Base-by-base conservation (phyloP, 1,140 invertebrate genomes). In the Cydia strobilella region DNA sequence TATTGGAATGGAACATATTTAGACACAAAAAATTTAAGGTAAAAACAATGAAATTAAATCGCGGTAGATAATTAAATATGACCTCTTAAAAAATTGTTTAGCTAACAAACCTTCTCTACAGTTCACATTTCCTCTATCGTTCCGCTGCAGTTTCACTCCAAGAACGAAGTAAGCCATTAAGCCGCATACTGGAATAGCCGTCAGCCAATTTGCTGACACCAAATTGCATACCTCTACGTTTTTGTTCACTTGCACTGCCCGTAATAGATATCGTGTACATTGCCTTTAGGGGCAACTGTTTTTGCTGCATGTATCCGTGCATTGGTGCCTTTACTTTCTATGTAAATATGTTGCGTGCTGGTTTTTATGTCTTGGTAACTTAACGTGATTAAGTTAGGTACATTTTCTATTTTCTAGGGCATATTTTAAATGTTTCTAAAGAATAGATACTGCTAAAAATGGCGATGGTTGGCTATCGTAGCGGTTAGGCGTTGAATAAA, bases 121-220 rank as follows among this genome's bases (percentile, higher is more conserved):
- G 12, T 54, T 9, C 9, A 59, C 18, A 23, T 3, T 59, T 2
- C 9, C 7, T 1, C n/a, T 54, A 59, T 59, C 18, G 20, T 59
- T 59, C 20, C 20, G 3, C 20, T 59, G 54, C 18, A 59, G 54
- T 59, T 59, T 12, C 9, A 84, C 82, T 86, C 86, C 82, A 90
- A 90, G 86, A 86, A 89, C 85, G 88, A 80, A 79, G 75, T 75
- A 82, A 83, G 84, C 54, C 20, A 23, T 59, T 23, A 59, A 59
- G 84, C 85, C 89, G 86, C 84, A 87, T 90, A 90, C 88, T 90
- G 86, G 87, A 90, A 92, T 91, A 90, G 84, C 86, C 86, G 84
- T 78, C 79, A 84, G 83, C 80, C 87, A 90, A 91, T 91, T 91
- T 88, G 81, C 85, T 80, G 82, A 75, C 75, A 79, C 84, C 72